Conservation (phyloP, 1,140 invertebrate species). For the Drosophila sproati region DNA sequence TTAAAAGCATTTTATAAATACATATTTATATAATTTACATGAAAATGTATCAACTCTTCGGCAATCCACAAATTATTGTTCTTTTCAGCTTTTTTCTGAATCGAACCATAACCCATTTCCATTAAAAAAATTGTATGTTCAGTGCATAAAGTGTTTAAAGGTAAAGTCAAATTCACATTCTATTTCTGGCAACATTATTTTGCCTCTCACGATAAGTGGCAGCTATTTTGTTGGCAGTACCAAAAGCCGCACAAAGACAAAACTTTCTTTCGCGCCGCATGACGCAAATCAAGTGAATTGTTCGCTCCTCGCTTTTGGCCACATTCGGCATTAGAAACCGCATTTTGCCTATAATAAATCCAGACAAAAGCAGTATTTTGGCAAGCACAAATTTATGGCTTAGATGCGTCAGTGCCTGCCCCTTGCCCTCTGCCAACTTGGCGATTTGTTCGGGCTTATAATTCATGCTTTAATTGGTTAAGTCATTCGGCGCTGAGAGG, state of each 20-base stretch:
- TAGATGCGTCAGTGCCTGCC: constrained; percentile 27
- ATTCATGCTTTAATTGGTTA: constrained; percentile 80
- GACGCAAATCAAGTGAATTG: constrained; percentile 38
- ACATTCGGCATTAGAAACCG: constrained; percentile 65
- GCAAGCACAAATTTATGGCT: constrained; percentile 74
- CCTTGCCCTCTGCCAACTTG: constrained; percentile 38
- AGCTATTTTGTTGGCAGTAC: constrained; percentile 9
- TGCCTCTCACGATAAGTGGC: constrained; percentile 7
- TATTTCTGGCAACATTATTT: background rate
- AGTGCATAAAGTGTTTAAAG: constrained; percentile 9
- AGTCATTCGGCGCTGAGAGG: constrained; percentile 36
- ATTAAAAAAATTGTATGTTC: too few relatives aligned
- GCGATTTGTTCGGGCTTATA: constrained; percentile 76
- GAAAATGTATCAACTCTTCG: too few relatives aligned
- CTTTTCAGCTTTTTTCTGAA: too few relatives aligned
- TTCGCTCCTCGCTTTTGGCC: constrained; percentile 41
- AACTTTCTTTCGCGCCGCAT: constrained; percentile 42
- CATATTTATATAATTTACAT: too few relatives aligned
- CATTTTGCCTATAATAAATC: constrained; percentile 73
- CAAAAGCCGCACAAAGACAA: constrained; percentile 32
- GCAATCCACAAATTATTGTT: too few relatives aligned
- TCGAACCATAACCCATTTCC: too few relatives aligned
- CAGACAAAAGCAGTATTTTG: constrained; percentile 73
- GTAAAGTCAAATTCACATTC: background rate
- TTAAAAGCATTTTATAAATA: too few relatives aligned